Evolutionary conservation across 2,797 vertebrate genomes (phyloP), one percentile per base, ranked within the genome.

Genomic region (Malurus splendens): DNA sequence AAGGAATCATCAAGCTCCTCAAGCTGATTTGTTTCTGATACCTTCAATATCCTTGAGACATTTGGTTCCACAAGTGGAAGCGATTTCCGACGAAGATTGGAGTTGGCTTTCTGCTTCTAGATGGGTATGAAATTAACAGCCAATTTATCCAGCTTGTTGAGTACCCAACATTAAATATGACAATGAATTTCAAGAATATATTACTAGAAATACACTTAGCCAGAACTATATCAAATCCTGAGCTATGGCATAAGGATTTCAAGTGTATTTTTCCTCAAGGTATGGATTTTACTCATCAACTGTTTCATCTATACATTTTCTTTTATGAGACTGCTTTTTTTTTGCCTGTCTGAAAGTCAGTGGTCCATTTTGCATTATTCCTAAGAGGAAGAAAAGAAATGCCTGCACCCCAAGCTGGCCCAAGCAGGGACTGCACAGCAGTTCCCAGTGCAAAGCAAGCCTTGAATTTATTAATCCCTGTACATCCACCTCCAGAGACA

Each of bases 1-100:
- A 97, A 98, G 7, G 83, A 90, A 55, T 97, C 96, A 8, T 93
- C 95, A 20, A 39, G 65, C 2, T 97, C 96, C 36, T 96, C 96
- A 9, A 96, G 93, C 1, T 93, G 92, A 51, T 93, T 93, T 38
- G 33, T 68, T 77, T 86, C 96, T 1, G 57, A 44, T 66, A 94
- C 72, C 27, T 92, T 96, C 71, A 76, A 54, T 85, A 96, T 92
- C 71, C 90, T 90, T 10, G 95, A 97, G 56, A 93, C 38, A 60
- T 94, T 95, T n/a, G 96, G 96, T 24, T 92, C 76, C 51, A 93
- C 85, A 12, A 84, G 24, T 0, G 67, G 85, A 68, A 76, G n/a
- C 12, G 89, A 92, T 15, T 94, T 89, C 51, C 87, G 18, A 0
- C 1, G 39, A 70, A 16, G 19, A 22, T 0, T 74, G 57, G 36